phyloP scores from a whole-genome alignment of 2,113 vertebrate genomes.

The Eulacestoma nigropectus region DNA sequence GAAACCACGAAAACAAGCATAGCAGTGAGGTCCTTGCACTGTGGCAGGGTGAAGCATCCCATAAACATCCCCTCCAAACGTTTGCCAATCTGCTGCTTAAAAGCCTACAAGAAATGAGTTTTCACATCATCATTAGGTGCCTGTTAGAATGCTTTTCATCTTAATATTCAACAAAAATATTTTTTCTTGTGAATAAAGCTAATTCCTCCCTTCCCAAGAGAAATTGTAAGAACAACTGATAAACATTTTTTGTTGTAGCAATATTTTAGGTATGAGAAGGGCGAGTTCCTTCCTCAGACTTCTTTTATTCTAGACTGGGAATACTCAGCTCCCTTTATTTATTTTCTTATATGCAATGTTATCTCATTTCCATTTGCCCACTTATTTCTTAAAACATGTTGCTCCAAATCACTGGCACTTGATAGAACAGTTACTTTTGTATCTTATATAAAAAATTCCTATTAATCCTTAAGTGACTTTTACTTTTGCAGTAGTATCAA shows the following conservation, averaged over 20 bases:
- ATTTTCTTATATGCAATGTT: neutral
- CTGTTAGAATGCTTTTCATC: neutral
- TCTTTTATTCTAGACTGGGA: neutral
- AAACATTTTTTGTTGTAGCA: neutral
- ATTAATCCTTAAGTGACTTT: neutral
- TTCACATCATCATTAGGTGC: neutral
- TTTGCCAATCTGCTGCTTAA: neutral
- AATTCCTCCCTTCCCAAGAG: neutral
- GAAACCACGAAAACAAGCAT: rapidly evolving
- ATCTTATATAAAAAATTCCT: neutral
- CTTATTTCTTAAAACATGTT: neutral
- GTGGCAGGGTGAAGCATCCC: neutral
- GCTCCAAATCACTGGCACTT: neutral
- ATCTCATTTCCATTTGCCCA: neutral
- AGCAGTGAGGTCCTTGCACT: neutral
- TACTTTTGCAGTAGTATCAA: neutral
- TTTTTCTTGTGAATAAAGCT: neutral
- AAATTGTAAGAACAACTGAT: neutral
- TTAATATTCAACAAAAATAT: neutral
- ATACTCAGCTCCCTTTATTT: neutral
- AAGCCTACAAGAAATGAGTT: neutral
- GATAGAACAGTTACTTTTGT: neutral
- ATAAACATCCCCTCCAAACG: rapidly evolving
- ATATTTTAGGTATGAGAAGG: neutral
- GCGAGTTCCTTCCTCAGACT: neutral